Percentiles rank a stretch among this genome's conserved stretches.
Evolutionary conservation across 2,113 vertebrate species (phyloP).

Genomic region (Crotalus horridus): DNA sequence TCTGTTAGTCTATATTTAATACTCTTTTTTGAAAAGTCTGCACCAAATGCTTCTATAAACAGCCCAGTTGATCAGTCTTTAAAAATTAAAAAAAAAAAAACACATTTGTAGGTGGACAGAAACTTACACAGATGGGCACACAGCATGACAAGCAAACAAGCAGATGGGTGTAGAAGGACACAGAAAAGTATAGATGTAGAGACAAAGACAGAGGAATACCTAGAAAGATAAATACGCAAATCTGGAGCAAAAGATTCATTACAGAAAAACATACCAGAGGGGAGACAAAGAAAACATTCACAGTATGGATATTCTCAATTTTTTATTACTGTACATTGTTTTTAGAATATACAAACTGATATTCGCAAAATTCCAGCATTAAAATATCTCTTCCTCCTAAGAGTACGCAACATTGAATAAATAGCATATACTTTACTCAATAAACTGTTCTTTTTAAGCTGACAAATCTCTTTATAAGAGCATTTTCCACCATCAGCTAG

Average conservation of each 20-base stretch:
- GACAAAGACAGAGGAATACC: neutral
- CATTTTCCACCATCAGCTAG: neutral
- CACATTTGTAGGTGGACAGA: conserved; percentile 21
- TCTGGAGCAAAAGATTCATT: neutral
- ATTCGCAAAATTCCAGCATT: neutral
- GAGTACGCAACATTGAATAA: neutral
- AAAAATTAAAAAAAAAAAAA: neutral
- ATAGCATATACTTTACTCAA: too few relatives aligned
- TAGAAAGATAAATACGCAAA: neutral
- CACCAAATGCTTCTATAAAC: neutral
- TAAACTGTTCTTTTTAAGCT: neutral
- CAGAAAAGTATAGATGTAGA: conserved; percentile 10
- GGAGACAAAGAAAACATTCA: neutral
- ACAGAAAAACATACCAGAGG: neutral
- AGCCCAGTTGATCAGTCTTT: conserved; percentile 14
- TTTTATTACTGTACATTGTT: neutral
- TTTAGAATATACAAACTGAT: neutral
- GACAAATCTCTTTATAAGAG: neutral
- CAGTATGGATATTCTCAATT: neutral
- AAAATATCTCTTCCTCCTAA: neutral
- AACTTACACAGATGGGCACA: conserved; percentile 15
- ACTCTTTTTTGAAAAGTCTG: neutral
- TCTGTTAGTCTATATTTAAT: neutral
- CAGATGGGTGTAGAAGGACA: conserved; percentile 29
- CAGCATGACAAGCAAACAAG: conserved; percentile 25